Conservation (phyloP, 2,888 invertebrate species). For the Busseola fusca region DNA sequence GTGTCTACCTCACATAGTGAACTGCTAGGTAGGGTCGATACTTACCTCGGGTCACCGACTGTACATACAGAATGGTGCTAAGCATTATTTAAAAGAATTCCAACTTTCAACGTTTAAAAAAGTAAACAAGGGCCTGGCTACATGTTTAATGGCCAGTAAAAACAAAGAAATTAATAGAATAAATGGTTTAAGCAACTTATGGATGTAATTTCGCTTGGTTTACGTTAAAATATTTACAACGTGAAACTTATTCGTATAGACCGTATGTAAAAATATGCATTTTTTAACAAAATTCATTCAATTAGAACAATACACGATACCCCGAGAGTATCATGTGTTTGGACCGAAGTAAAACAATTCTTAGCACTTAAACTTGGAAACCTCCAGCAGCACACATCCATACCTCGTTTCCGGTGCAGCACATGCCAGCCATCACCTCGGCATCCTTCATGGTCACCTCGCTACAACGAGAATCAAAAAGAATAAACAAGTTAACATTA, state of each 20-base stretch:
- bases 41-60: conserved; percentile 18
- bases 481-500: too few species aligned
- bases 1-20: neutral
- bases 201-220: neutral
- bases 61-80: conserved; percentile 20
- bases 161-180: conserved; percentile 1
- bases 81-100: conserved; percentile 11
- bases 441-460: conserved; percentile 76
- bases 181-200: neutral
- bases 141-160: neutral
- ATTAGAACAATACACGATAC: neutral
- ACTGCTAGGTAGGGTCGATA: neutral
- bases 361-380: conserved; percentile 6
- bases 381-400: neutral
- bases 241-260: neutral
- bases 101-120: conserved; percentile 1
- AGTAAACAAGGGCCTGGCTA: neutral
- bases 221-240: neutral
- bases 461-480: conserved; percentile 65
- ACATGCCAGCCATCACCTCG: conserved; percentile 77
- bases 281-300: neutral
- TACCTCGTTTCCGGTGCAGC: conserved; percentile 76
- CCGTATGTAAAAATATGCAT: neutral
- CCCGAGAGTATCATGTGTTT: conserved; percentile 65
- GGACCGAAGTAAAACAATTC: conserved; percentile 70